Evolutionary conservation across 2,797 vertebrate species (phyloP), one percentile per base, ranked within the genome.

Genomic region (Picus viridis): DNA sequence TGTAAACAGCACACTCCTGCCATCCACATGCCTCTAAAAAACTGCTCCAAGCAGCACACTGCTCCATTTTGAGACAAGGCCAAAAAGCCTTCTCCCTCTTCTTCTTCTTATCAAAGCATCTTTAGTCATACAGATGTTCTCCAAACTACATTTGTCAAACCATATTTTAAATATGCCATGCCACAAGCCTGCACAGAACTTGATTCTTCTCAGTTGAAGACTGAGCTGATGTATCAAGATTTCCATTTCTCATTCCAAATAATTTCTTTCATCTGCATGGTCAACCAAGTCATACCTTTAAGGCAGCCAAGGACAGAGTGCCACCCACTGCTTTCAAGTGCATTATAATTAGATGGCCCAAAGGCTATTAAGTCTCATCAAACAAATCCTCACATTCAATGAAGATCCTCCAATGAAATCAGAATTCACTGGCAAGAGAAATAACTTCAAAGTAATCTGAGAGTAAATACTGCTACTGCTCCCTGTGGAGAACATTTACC

Each of bases 31-130:
- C 5, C 29, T 59, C 34, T 16, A 59, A 26, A 65, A 49, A 65
- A 27, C 0, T 0, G 41, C 62, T 26, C 59, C 36, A 53, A 69
- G 70, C 54, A 72, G 27, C 81, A 36, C 58, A 49, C 20, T 0
- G 1, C 39, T 51, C 23, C 0, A 0, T 4, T 26, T 54, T 0
- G 20, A 79, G 78, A 67, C 41, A 53, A 51, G 20, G 24, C 53
- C 84, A 30, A 69, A 67, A 65, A 62, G 6, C 8, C 47, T 82
- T 1, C 67, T 57, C 29, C n/a, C 14, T 41, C 7, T 20, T 56
- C 34, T 67, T 49, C 79, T 26, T n/a, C 79, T 26, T n/a, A 18
- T 26, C 7, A 71, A 34, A 69, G 29, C 14, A 61, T 7, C 19
- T 58, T 80, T 27, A 83, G 14, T 14, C 15, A 16, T 0, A 12